These are phyloP conservation scores for Anastatus disparis DNA, from an alignment of 1,140 invertebrate genomes.

Conservation along the genomic window DNA sequence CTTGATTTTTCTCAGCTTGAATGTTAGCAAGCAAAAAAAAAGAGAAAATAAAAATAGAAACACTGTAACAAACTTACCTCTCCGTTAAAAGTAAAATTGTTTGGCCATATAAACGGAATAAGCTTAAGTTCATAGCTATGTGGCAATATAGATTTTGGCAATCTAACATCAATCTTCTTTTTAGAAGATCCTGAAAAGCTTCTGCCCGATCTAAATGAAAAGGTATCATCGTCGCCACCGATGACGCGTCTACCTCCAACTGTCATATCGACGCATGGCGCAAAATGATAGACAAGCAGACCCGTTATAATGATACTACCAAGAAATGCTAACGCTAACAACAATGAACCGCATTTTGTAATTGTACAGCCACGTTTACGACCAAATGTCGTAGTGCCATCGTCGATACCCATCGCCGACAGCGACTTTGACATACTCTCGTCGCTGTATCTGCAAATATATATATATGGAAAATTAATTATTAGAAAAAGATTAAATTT, in stretches of 20 bases:
- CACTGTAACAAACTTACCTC: too few species aligned
- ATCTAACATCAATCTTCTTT: slow-evolving; percentile 71
- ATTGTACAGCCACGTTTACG: slow-evolving; percentile 62
- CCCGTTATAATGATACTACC: slow-evolving; percentile 71
- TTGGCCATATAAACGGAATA: slow-evolving; percentile 76
- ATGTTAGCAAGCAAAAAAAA: too few species aligned
- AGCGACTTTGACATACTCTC: slow-evolving; percentile 59
- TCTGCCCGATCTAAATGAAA: neutral
- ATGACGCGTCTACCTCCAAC: slow-evolving; percentile 29
- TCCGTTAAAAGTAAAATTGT: slow-evolving; percentile 82
- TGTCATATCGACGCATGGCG: slow-evolving; percentile 67
- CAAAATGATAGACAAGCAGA: slow-evolving; percentile 77
- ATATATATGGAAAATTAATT: too few species aligned
- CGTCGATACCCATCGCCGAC: slow-evolving; percentile 52
- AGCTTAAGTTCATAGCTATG: slow-evolving; percentile 76
- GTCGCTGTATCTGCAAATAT: slow-evolving; percentile 59
- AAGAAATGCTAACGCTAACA: slow-evolving; percentile 66
- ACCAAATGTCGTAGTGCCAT: slow-evolving; percentile 61
- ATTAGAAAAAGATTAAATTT: too few species aligned
- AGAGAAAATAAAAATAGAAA: too few species aligned
- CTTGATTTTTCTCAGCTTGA: too few species aligned
- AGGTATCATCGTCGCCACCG: neutral
- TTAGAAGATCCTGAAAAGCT: slow-evolving; percentile 53
- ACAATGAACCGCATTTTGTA: slow-evolving; percentile 63
- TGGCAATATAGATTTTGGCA: slow-evolving; percentile 75